Base-by-base conservation (phyloP, 2,888 invertebrate species). In the Drosophila emarginata region DNA sequence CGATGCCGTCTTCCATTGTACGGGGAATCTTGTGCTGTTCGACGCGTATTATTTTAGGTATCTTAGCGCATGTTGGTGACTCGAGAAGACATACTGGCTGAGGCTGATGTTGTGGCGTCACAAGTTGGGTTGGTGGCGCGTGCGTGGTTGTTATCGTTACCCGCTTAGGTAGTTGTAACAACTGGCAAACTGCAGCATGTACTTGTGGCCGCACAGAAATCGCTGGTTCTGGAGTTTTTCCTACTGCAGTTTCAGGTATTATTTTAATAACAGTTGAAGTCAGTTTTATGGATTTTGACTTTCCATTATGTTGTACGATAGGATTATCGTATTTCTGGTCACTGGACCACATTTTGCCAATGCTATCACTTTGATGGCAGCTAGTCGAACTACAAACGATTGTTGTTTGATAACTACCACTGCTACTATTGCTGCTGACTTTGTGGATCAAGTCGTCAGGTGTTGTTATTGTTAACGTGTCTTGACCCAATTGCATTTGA, bases 1-100 rank as follows among this genome's bases (percentile, higher is more conserved):
- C 84, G 51, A 84, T 73, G 62, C 84, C 84, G 15, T 84, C 84
- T 26, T 84, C 79, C 4, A 80, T 73, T 3, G 86, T 88, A 1
- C 59, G 54, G 0, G 80, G 84, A 37, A 88, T 69, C 58, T 80
- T 88, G 52, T 84, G 84, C 57, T 88, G 84, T 0, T 54, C 51
- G 18, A 69, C 74, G 1, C 69, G 66, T 1, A 78, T 65, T 2
- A 84, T 88, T 64, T 76, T 87, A 11, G 54, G 45, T 12, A 1
- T 21, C 11, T n/a, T n/a, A 12, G 45, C 21, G 21, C 11, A 1
- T 21, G 18, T 4, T 12, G 4, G 9, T 21, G 21, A 4, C 11
- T 45, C 11, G 18, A 14, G 18, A 18, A 4, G 45, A 21, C 45
- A 11, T 45, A 11, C 45, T 11, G 18, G 6, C 9, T 21, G 18